Percentiles rank a stretch among this genome's conserved stretches.
phyloP scores from a whole-genome alignment of 2,888 invertebrate species.

The Epirrhoe tristata region DNA sequence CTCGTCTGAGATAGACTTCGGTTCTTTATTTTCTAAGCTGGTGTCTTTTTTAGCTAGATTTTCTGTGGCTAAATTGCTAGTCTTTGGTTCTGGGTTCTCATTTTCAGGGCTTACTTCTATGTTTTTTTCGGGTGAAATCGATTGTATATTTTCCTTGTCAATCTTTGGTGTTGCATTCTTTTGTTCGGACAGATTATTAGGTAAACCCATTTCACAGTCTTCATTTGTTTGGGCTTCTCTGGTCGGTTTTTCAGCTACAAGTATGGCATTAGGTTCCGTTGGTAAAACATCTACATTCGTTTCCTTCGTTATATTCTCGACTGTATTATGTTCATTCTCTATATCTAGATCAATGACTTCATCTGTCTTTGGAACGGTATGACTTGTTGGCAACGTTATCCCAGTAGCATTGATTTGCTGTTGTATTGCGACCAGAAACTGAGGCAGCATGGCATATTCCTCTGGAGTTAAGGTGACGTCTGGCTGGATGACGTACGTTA shows the following conservation, averaged over 20 bases:
- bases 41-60: background rate
- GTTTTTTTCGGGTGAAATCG: background rate
- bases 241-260: background rate
- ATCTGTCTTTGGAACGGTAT: constrained; percentile 3
- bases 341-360: constrained; percentile 22
- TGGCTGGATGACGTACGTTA: constrained; percentile 38
- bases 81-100: constrained; percentile 2
- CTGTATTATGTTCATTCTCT: background rate
- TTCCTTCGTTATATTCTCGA: background rate
- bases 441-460: constrained; percentile 27
- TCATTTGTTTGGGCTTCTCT: constrained; percentile 6
- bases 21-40: constrained; percentile 4
- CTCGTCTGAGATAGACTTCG: constrained; percentile 5
- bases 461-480: constrained; percentile 34
- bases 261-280: background rate
- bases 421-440: constrained; percentile 29
- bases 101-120: background rate
- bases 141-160: constrained; percentile 3
- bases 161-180: background rate
- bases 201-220: constrained; percentile 11
- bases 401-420: constrained; percentile 34
- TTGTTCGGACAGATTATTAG: constrained; percentile 7
- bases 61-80: background rate
- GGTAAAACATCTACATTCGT: background rate
- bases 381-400: constrained; percentile 19